A percentile compares a stretch with the other conserved stretches of the same genome.
These are phyloP conservation scores for Dynastes tityus DNA, from an alignment of 2,888 invertebrate genomes.

Conservation along the genomic window DNA sequence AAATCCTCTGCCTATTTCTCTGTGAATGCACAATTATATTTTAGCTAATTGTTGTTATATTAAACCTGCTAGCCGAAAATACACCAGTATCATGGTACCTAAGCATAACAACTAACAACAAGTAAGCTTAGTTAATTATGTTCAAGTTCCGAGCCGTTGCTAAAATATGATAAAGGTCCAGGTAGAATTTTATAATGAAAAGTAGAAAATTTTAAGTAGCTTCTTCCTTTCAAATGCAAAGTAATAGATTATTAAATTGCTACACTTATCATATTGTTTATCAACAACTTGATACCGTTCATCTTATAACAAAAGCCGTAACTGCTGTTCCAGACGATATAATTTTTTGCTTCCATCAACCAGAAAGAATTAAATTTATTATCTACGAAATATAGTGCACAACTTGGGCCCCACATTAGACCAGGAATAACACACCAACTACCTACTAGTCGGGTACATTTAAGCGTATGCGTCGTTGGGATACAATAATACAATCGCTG, in stretches of 20 bases:
- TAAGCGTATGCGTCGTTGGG: neutral
- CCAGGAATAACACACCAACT: constrained; percentile 17
- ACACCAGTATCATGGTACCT: too few species aligned
- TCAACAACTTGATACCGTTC: constrained; percentile 1
- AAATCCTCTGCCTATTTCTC: too few species aligned
- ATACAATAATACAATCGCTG: constrained; percentile 29
- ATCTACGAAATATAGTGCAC: constrained; percentile 8
- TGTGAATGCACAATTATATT: too few species aligned
- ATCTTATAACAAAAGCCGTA: neutral
- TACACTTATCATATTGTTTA: constrained; percentile 26
- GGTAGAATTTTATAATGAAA: too few species aligned
- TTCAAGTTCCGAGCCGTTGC: too few species aligned
- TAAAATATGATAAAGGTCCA: too few species aligned
- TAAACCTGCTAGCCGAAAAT: too few species aligned
- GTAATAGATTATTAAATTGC: neutral
- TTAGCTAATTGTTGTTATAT: too few species aligned
- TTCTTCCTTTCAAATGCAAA: neutral
- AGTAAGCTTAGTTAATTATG: too few species aligned
- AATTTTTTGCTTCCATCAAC: constrained; percentile 34
- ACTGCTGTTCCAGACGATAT: constrained; percentile 1
- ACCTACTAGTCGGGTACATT: constrained; percentile 21
- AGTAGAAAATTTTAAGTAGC: too few species aligned
- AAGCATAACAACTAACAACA: too few species aligned
- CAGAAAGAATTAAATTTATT: constrained; percentile 36
- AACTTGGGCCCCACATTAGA: neutral